These are phyloP conservation scores for Petrophora chlorosata DNA, from an alignment of 2,888 invertebrate genomes.

Conservation along the genomic window DNA sequence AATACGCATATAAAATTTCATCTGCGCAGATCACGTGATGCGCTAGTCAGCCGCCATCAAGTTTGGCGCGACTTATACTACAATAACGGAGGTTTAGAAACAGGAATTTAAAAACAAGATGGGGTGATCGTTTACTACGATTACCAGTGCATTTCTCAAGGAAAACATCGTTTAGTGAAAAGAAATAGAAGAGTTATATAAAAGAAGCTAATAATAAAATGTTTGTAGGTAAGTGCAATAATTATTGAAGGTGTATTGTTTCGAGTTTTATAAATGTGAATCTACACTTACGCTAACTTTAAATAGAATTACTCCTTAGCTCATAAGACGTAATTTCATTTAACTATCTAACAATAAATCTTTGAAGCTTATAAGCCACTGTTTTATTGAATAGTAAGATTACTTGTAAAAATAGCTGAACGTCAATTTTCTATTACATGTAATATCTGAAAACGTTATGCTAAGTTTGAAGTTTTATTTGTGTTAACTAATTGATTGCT, in stretches of 20 bases:
- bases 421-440: constrained; percentile 1
- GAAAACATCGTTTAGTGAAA: too few relatives aligned
- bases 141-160: constrained; percentile 1
- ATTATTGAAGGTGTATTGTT: not conserved
- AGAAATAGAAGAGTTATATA: too few relatives aligned
- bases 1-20: too few relatives aligned
- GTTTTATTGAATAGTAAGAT: constrained; percentile 8
- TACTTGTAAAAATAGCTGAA: constrained; percentile 9
- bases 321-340: constrained; percentile 29
- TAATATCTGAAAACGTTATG: not conserved
- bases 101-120: too few relatives aligned
- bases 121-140: too few relatives aligned
- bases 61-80: too few relatives aligned
- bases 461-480: not conserved
- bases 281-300: constrained; percentile 11
- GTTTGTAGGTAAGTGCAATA: too few relatives aligned
- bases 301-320: constrained; percentile 19
- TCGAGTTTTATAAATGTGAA: constrained; percentile 2
- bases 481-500: too few relatives aligned
- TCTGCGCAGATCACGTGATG: too few relatives aligned
- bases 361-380: constrained; percentile 23
- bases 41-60: too few relatives aligned
- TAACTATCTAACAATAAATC: constrained; percentile 23
- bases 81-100: too few relatives aligned
- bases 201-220: too few relatives aligned